Conservation (phyloP, 2,888 invertebrate species). For the Polyploca ridens region DNA sequence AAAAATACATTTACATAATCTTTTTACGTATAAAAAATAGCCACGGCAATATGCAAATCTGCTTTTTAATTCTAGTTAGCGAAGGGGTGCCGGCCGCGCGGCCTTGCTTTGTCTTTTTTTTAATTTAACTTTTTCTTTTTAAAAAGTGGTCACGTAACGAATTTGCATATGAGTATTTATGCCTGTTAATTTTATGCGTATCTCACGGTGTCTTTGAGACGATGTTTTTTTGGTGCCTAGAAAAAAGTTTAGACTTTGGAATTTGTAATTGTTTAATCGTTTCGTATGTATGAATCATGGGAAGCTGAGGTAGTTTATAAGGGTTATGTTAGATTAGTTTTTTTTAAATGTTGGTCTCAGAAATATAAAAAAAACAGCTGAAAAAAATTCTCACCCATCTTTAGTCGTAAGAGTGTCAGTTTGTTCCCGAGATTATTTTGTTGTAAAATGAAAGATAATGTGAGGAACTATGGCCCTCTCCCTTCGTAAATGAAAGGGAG, state of each 20-base stretch:
- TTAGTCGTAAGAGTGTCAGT: too few species aligned
- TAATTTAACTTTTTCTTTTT: constrained; percentile 50
- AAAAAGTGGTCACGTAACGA: constrained; percentile 77
- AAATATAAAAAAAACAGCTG: too few species aligned
- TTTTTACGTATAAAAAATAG: constrained; percentile 71
- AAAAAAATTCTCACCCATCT: too few species aligned
- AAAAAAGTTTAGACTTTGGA: constrained; percentile 25
- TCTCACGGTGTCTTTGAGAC: constrained; percentile 64
- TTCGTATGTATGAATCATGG: constrained; percentile 4
- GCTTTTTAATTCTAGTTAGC: constrained; percentile 44
- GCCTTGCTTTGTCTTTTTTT: constrained; percentile 45
- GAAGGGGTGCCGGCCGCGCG: constrained; percentile 60
- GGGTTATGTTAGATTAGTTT: neutral
- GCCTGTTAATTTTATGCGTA: constrained; percentile 67
- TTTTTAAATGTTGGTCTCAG: too few species aligned
- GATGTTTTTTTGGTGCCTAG: constrained; percentile 49
- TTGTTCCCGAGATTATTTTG: too few species aligned
- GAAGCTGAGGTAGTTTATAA: neutral
- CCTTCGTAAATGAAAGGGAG: too few species aligned
- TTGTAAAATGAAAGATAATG: too few species aligned
- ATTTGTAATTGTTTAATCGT: constrained; percentile 32
- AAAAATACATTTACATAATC: constrained; percentile 81
- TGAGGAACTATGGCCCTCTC: too few species aligned
- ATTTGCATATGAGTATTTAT: constrained; percentile 60
- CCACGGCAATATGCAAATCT: constrained; percentile 77